These are phyloP conservation scores for Trididemnum nubilum DNA, from an alignment of 23 tunicate genomes.

Conservation along the genomic window DNA sequence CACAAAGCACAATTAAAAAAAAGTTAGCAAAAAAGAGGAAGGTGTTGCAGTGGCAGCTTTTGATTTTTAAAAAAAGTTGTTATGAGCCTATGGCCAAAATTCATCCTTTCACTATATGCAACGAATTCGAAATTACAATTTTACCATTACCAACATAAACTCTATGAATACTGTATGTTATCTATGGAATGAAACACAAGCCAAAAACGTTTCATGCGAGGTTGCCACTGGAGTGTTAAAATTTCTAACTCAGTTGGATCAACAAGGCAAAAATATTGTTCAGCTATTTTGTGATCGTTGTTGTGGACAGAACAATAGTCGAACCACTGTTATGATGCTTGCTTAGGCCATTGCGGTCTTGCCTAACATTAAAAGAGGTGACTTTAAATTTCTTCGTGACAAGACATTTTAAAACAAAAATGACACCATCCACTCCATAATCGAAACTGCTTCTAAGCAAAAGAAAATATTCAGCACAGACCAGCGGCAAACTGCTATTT, in stretches of 20 bases:
- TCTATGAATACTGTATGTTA: conserved; percentile 17
- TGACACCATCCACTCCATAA: neutral
- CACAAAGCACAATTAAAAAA: too few species aligned
- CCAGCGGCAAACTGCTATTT: neutral
- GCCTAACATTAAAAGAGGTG: neutral
- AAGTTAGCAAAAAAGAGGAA: neutral
- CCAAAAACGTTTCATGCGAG: conserved; percentile 35
- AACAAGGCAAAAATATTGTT: neutral
- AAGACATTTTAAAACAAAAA: neutral
- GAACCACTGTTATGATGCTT: neutral
- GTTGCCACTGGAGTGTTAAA: conserved; percentile 28
- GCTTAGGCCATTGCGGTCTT: neutral
- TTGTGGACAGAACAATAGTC: neutral
- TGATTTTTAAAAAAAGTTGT: conserved; percentile 5
- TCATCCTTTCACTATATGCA: neutral
- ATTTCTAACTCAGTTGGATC: neutral
- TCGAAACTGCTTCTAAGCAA: neutral
- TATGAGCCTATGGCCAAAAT: neutral
- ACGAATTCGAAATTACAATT: conserved; percentile 11
- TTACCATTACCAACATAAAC: conserved; percentile 19
- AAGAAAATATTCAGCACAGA: neutral
- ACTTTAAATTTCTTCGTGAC: neutral
- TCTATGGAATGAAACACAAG: conserved; percentile 34
- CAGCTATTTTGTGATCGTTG: conserved; percentile 33
- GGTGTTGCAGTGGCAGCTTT: neutral